phyloP scores from a whole-genome alignment of 2,797 vertebrate genomes.

The Oreortyx pictus region DNA sequence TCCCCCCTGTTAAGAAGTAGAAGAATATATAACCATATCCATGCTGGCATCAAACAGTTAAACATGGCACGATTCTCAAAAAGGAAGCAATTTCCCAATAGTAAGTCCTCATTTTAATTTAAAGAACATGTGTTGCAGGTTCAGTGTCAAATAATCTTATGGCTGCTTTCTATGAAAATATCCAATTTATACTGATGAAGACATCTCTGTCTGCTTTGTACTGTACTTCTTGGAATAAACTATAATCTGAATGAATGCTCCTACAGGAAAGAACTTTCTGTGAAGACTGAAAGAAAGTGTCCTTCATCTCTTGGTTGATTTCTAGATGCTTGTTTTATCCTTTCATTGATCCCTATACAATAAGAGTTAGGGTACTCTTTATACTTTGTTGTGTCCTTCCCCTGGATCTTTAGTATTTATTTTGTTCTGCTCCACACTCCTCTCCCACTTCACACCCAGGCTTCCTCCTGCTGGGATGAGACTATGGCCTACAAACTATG shows the following conservation, averaged over 20 bases:
- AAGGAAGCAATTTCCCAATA: not conserved
- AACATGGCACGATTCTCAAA: not conserved
- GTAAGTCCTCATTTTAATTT: slow-evolving; percentile 23
- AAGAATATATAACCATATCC: not conserved
- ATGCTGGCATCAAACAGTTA: not conserved
- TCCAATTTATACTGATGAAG: not conserved
- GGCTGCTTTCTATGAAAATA: not conserved
- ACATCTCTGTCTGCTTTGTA: not conserved
- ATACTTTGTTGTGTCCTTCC: not conserved
- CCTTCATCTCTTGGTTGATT: not conserved
- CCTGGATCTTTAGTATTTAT: not conserved
- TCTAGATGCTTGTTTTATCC: not conserved
- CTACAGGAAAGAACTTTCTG: not conserved
- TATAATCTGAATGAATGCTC: not conserved
- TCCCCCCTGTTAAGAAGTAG: not conserved
- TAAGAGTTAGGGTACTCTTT: not conserved
- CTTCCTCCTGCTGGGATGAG: not conserved
- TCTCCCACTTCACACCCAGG: not conserved
- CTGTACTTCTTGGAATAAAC: not conserved
- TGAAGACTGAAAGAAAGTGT: not conserved
- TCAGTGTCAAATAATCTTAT: not conserved
- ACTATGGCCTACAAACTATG: not conserved
- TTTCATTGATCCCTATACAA: not conserved
- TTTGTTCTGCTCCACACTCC: not conserved
- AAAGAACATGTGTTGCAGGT: not conserved